phyloP scores from a whole-genome alignment of 2,113 vertebrate genomes.

The Coturnix japonica region DNA sequence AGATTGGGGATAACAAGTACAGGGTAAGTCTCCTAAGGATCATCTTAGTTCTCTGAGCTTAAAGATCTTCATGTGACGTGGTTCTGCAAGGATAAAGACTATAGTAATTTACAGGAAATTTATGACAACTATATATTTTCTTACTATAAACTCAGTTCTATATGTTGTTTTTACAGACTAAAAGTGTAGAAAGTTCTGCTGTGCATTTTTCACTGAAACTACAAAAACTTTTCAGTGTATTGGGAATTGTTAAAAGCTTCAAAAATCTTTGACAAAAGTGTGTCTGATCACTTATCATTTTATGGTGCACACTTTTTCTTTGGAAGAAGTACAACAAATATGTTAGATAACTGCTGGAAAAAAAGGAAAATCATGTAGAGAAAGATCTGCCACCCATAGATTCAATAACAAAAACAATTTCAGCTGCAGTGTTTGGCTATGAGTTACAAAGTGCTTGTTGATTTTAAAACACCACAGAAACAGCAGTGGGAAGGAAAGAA shows the following conservation, averaged over 20 bases:
- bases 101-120: background rate
- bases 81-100: background rate
- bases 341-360: background rate
- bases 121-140: background rate
- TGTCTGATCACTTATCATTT: background rate
- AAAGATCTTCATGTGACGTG: background rate
- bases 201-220: background rate
- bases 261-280: slow-evolving; percentile 7
- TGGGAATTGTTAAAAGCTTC: background rate
- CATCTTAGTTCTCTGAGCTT: background rate
- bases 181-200: background rate
- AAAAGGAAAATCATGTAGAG: background rate
- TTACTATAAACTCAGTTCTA: background rate
- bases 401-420: slow-evolving; percentile 17
- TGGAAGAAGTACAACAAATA: slow-evolving; percentile 4
- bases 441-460: background rate
- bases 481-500: slow-evolving; percentile 3
- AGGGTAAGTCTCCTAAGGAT: slow-evolving; percentile 83
- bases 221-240: background rate
- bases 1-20: slow-evolving; percentile 99
- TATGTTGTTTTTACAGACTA: background rate
- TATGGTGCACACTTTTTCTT: background rate
- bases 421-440: slow-evolving; percentile 1
- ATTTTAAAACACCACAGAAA: slow-evolving; percentile 32
- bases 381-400: background rate